Conservation (phyloP, 2,888 invertebrate species). For the Abrostola triplasia region DNA sequence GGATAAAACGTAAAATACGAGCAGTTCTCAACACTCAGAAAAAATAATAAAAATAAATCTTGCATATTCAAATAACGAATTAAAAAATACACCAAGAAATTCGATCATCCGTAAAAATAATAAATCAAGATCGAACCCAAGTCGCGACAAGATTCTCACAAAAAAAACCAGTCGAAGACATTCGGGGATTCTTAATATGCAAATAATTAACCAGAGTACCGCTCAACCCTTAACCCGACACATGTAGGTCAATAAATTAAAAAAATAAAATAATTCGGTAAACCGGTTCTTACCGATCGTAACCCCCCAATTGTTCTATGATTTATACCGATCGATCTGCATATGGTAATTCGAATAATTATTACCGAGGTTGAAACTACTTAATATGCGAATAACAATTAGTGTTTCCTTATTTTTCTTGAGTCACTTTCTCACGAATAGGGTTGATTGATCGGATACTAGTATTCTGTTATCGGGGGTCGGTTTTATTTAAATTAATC, state of each 20-base stretch:
- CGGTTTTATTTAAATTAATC: constrained; percentile 56
- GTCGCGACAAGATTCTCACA: constrained; percentile 73
- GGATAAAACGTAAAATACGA: neutral
- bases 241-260: constrained; percentile 84
- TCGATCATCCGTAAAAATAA: constrained; percentile 73
- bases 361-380: constrained; percentile 73
- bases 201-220: constrained; percentile 79
- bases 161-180: constrained; percentile 67
- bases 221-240: constrained; percentile 66
- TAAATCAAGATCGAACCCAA: constrained; percentile 67
- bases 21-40: neutral
- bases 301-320: constrained; percentile 85
- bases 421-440: constrained; percentile 81
- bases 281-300: constrained; percentile 72
- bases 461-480: constrained; percentile 52
- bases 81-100: constrained; percentile 56
- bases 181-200: constrained; percentile 75
- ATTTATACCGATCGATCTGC: constrained; percentile 84
- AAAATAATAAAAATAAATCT: constrained; percentile 30
- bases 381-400: constrained; percentile 88
- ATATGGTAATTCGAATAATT: constrained; percentile 83
- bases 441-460: constrained; percentile 77
- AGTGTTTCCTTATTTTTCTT: constrained; percentile 80
- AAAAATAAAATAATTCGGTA: constrained; percentile 68
- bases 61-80: constrained; percentile 48